phyloP scores from a whole-genome alignment of 2,113 vertebrate genomes.

The Astur gentilis region DNA sequence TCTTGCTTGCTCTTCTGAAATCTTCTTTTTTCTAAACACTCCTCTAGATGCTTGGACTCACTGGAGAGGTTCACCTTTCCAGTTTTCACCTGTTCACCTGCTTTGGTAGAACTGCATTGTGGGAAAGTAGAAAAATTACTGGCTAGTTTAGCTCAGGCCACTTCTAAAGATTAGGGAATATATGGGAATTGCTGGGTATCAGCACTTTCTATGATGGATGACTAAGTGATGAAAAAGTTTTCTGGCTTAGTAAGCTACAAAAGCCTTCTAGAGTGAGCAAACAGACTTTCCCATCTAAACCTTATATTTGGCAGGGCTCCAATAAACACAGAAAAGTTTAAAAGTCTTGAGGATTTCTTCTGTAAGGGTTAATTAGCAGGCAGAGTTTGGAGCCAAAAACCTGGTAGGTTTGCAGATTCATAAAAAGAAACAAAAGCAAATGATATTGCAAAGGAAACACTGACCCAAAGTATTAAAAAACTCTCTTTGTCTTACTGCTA shows the following conservation, averaged over 20 bases:
- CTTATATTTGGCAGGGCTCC: not conserved
- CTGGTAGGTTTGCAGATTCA: slow-evolving; percentile 20
- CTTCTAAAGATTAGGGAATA: not conserved
- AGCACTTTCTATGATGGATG: not conserved
- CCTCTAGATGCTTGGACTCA: not conserved
- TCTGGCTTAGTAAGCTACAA: not conserved
- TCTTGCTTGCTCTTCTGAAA: not conserved
- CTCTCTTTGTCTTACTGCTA: not conserved
- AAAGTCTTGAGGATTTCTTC: slow-evolving; percentile 13
- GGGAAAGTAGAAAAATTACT: not conserved
- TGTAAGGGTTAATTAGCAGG: slow-evolving; percentile 34
- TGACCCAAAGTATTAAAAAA: not conserved
- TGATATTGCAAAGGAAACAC: not conserved
- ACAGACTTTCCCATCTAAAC: not conserved
- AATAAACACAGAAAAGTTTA: not conserved
- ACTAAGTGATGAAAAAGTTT: not conserved
- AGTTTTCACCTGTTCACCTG: not conserved
- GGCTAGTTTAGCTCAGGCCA: not conserved
- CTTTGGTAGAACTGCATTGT: not conserved
- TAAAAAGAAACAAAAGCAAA: slow-evolving; percentile 16
- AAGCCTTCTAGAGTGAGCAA: not conserved
- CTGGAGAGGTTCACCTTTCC: not conserved
- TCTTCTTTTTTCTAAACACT: not conserved
- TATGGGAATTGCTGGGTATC: not conserved
- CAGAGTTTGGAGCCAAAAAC: slow-evolving; percentile 17